phyloP scores from a whole-genome alignment of 2,797 vertebrate genomes.

The Pantherophis vulpinus region DNA sequence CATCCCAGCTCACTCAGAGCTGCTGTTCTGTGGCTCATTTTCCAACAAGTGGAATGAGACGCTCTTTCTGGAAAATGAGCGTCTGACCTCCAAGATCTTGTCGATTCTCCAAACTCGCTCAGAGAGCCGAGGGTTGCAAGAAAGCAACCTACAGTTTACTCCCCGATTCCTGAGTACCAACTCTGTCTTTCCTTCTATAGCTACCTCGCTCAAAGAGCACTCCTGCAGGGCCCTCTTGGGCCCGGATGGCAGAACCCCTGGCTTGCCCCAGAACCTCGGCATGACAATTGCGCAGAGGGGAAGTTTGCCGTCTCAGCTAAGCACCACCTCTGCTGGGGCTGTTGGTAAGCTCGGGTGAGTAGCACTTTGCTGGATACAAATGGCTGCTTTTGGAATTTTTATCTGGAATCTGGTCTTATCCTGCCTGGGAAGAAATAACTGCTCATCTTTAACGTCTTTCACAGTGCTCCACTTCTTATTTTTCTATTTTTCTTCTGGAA shows the following conservation, averaged over 20 bases:
- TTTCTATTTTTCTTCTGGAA: not conserved
- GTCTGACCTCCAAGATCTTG: constrained; percentile 79
- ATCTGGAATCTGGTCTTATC: not conserved
- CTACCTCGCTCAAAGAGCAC: constrained; percentile 76
- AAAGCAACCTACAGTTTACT: constrained; percentile 50
- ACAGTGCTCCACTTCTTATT: not conserved
- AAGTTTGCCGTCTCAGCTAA: constrained; percentile 72
- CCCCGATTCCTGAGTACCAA: constrained; percentile 69
- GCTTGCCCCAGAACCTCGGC: constrained; percentile 76
- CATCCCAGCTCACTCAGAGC: constrained; percentile 56
- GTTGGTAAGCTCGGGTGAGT: constrained; percentile 83
- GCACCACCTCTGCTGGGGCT: constrained; percentile 60
- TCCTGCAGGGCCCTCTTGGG: constrained; percentile 66
- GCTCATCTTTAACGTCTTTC: not conserved
- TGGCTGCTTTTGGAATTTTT: not conserved
- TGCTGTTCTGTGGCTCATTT: constrained; percentile 68
- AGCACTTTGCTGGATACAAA: not conserved
- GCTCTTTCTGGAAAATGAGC: constrained; percentile 78
- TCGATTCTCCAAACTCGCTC: constrained; percentile 68
- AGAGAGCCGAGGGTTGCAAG: constrained; percentile 45
- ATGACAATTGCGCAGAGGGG: constrained; percentile 86
- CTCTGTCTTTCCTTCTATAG: constrained; percentile 77
- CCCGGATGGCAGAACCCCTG: constrained; percentile 80
- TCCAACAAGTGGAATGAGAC: constrained; percentile 73
- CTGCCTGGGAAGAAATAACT: not conserved